Evolutionary conservation across 2,888 invertebrate species (phyloP).

Genomic region (Tenthredo scrophulariae): DNA sequence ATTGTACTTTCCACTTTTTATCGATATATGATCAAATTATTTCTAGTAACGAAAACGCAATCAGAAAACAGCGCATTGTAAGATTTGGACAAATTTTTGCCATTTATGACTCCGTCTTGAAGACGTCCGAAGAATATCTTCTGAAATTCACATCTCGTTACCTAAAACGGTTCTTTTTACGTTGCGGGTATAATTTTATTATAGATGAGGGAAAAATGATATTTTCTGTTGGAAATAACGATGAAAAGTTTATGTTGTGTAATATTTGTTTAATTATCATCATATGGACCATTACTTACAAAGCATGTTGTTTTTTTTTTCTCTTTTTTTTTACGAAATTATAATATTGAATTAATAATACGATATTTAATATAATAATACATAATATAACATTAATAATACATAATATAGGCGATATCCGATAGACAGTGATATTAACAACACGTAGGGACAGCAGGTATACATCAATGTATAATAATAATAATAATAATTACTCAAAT

Average conservation of each 20-base stretch:
- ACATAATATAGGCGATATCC: conserved; percentile 70
- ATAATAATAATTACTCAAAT: conserved; percentile 53
- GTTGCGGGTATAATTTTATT: not conserved
- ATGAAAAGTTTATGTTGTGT: conserved; percentile 54
- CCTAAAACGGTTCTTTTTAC: not conserved
- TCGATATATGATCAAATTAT: no score
- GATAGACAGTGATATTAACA: conserved; percentile 64
- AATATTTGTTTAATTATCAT: conserved; percentile 73
- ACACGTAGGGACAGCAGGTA: conserved; percentile 59
- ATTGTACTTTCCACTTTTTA: no score
- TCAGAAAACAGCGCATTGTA: no score
- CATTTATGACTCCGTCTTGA: no score
- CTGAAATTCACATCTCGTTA: no score
- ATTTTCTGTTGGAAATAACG: not conserved
- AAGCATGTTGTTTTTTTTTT: conserved; percentile 69
- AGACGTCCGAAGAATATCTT: no score
- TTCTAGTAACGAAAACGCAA: no score
- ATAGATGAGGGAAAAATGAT: not conserved
- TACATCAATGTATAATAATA: conserved; percentile 49
- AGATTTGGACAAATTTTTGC: no score
- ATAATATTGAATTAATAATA: conserved; percentile 66
- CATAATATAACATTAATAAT: conserved; percentile 76
- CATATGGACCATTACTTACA: conserved; percentile 77
- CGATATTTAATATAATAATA: conserved; percentile 69
- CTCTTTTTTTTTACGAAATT: conserved; percentile 64